Base-by-base conservation (phyloP, 2,888 invertebrate species). In the Leucophenga montana region DNA sequence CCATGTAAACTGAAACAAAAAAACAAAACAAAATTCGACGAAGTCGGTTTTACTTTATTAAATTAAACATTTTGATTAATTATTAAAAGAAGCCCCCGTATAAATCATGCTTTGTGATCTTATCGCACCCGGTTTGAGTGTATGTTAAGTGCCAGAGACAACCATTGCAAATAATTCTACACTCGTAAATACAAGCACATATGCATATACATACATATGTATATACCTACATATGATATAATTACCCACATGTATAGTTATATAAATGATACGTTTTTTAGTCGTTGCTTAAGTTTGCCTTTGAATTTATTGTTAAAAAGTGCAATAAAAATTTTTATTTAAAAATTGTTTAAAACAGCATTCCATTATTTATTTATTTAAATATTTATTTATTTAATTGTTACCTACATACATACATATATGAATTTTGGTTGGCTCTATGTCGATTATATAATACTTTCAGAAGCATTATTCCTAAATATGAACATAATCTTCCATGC, bases 321-420 rank as follows among this genome's bases (percentile, higher is more conserved):
- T 61, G 39, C 61, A 61, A 61, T 61, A 61, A 61, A 61, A 16
- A 39, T 59, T 59, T 57, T 59, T 59, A 59, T 59, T 59, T 59
- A 33, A n/a, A 14, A 59, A 33, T 16, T 39, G 33, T 39, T 61
- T 61, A 39, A 6, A 18, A 9, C 18, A 39, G 31, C 8, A 59
- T 27, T 18, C 8, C 0, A 61, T 31, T 16, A 31, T n/a, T 33
- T 18, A 22, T 56, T 56, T 56, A 4, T 56, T 56, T 22, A 4
- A 53, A 53, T 22, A 9, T 61, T 9, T 61, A 39, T 61, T 31
- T n/a, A n/a, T 39, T 59, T 59, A 16, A 39, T 59, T 33, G 13
- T 59, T 66, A 69, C 48, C 65, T 50, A 57, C 33, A 68, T 59
- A 61, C 59, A 27, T 53, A n/a, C 48, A 50, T 31, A 65, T 33